These are phyloP conservation scores for Jordanella pulchra DNA, from an alignment of 2,797 vertebrate genomes.

Conservation along the genomic window DNA sequence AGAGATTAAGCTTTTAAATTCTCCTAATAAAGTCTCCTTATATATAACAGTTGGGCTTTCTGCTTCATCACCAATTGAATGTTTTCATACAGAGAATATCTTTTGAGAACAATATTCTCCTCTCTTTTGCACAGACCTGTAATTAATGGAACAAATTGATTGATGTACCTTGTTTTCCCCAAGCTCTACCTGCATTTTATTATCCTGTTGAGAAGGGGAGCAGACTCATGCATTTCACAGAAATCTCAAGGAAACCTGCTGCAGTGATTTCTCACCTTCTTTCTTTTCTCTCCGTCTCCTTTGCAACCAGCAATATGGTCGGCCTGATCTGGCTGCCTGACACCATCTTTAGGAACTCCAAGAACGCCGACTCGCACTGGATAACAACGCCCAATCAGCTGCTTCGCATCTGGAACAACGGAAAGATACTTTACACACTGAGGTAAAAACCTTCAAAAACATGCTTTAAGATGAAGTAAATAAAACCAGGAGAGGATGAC, in stretches of 20 bases:
- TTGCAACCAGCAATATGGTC: slow-evolving; percentile 88
- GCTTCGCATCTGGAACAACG: slow-evolving; percentile 92
- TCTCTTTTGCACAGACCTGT: slow-evolving; percentile 37
- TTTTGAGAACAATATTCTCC: slow-evolving; percentile 44
- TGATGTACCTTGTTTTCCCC: slow-evolving; percentile 55
- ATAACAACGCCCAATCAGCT: slow-evolving; percentile 95
- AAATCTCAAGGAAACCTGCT: slow-evolving; percentile 15
- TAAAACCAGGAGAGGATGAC: background rate
- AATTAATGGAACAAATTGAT: slow-evolving; percentile 68
- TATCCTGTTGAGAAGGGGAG: slow-evolving; percentile 36
- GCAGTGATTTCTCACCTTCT: slow-evolving; percentile 14
- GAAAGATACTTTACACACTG: slow-evolving; percentile 91
- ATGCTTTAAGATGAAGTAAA: background rate
- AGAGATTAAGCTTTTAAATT: slow-evolving; percentile 1
- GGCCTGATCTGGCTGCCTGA: slow-evolving; percentile 94
- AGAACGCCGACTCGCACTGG: slow-evolving; percentile 92
- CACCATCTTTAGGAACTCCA: slow-evolving; percentile 94
- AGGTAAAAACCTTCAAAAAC: slow-evolving; percentile 72
- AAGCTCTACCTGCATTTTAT: slow-evolving; percentile 37
- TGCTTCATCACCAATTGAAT: slow-evolving; percentile 14
- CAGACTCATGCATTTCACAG: slow-evolving; percentile 22
- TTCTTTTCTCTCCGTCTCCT: background rate
- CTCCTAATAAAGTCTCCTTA: slow-evolving; percentile 4
- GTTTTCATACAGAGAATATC: slow-evolving; percentile 46
- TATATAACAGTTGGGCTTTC: background rate